phyloP scores from a whole-genome alignment of 2,888 invertebrate genomes.

The Drosophila affinis region DNA sequence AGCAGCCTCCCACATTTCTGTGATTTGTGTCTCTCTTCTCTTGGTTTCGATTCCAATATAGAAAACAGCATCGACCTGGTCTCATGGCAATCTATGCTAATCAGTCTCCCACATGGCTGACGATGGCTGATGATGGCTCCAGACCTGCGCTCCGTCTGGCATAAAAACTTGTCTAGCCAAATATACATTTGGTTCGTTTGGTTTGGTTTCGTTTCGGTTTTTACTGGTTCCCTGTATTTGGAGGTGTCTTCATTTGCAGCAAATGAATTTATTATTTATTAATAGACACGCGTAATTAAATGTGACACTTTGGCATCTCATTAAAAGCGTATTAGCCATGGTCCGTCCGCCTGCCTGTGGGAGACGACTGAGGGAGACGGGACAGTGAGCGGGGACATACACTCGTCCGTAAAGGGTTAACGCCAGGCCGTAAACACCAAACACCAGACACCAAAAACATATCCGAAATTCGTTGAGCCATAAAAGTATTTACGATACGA shows the following conservation, averaged over 20 bases:
- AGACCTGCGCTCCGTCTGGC: conserved; percentile 37
- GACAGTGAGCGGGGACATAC: background rate
- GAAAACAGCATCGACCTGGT: conserved; percentile 7
- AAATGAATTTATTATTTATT: conserved; percentile 73
- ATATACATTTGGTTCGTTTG: conserved; percentile 52
- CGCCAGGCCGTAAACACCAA: conserved; percentile 8
- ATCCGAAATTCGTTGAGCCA: conserved; percentile 14
- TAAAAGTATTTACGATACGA: conserved; percentile 38
- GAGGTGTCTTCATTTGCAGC: conserved; percentile 58
- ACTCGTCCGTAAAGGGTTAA: conserved; percentile 11
- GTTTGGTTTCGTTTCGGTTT: conserved; percentile 21
- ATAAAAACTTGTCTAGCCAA: conserved; percentile 64
- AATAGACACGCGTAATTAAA: conserved; percentile 73
- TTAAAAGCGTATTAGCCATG: conserved; percentile 66
- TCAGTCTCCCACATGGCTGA: conserved; percentile 77
- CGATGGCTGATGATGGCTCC: conserved; percentile 10
- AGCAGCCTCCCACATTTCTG: conserved; percentile 27
- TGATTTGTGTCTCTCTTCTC: conserved; percentile 41
- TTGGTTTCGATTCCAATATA: conserved; percentile 35
- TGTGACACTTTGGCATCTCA: conserved; percentile 75
- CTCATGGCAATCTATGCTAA: conserved; percentile 61
- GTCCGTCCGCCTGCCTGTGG: background rate
- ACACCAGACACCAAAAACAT: conserved; percentile 4
- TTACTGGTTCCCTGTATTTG: conserved; percentile 49
- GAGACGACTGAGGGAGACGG: background rate